Percentiles rank a stretch among this genome's conserved stretches.
phyloP scores from a whole-genome alignment of 2,113 vertebrate genomes.

The Neomonachus schauinslandi region DNA sequence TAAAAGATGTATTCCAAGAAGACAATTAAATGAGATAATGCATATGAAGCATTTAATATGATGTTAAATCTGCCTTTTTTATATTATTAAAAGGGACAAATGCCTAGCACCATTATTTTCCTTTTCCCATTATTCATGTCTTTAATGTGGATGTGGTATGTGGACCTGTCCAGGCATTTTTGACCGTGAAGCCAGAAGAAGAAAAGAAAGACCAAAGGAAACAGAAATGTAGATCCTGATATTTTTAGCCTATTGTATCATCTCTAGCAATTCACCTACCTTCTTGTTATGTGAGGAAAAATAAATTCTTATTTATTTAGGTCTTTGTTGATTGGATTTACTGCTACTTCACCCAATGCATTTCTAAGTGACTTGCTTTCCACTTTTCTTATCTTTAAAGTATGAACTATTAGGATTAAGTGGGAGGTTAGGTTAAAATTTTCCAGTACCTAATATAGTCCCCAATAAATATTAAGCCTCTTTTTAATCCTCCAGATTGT shows the following conservation, averaged over 20 bases:
- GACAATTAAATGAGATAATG: not conserved
- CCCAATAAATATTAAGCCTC: not conserved
- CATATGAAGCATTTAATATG: not conserved
- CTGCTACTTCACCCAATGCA: not conserved
- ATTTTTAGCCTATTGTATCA: not conserved
- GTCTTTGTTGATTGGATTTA: slow-evolving; percentile 1
- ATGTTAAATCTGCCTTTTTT: not conserved
- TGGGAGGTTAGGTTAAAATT: slow-evolving; percentile 7
- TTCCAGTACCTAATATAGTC: not conserved
- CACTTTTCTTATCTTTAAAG: slow-evolving; percentile 61
- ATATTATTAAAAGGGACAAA: not conserved
- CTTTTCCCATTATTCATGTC: slow-evolving; percentile 19
- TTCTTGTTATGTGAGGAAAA: slow-evolving; percentile 38
- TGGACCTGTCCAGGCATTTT: not conserved
- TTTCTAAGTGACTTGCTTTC: slow-evolving; percentile 20
- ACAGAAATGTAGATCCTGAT: not conserved
- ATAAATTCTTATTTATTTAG: slow-evolving; percentile 3
- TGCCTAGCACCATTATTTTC: not conserved
- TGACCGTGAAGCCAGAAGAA: not conserved
- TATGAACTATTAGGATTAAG: not conserved
- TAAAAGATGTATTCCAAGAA: not conserved
- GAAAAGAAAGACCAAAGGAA: not conserved
- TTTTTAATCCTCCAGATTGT: slow-evolving; percentile 27
- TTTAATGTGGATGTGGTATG: not conserved
- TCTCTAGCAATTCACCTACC: not conserved